Conservation (phyloP, 1,140 invertebrate genomes). For the Cydia pomonella region DNA sequence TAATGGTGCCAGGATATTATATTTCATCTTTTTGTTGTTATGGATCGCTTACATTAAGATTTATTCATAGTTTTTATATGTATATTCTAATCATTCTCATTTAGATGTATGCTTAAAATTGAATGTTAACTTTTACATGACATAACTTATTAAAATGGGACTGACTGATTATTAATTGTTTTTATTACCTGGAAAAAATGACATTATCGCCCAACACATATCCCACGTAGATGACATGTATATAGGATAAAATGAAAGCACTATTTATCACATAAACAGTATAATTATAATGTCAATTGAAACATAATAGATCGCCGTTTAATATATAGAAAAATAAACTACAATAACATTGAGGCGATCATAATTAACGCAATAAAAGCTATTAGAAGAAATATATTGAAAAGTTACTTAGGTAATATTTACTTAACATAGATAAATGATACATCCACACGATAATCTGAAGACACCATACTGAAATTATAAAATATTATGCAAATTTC, state of each 20-base stretch:
- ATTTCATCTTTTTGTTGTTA: conserved; percentile 36
- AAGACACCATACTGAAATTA: too few relatives aligned
- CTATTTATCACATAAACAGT: not conserved
- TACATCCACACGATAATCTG: too few relatives aligned
- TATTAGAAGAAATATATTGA: too few relatives aligned
- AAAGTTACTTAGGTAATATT: too few relatives aligned
- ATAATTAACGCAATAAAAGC: too few relatives aligned
- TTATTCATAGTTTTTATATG: conserved; percentile 44
- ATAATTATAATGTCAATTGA: conserved; percentile 18
- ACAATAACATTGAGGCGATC: not conserved
- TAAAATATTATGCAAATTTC: too few relatives aligned
- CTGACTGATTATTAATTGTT: conserved; percentile 49
- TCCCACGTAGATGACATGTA: too few relatives aligned
- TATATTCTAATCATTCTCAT: conserved; percentile 49
- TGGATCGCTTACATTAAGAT: conserved; percentile 42
- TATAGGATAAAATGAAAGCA: conserved; percentile 29
- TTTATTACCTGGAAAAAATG: conserved; percentile 27
- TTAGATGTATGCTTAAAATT: conserved; percentile 47
- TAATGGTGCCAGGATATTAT: conserved; percentile 49
- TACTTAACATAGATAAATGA: too few relatives aligned
- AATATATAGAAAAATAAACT: not conserved
- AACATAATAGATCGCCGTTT: conserved; percentile 12
- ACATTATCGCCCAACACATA: not conserved
- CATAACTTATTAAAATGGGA: conserved; percentile 71
- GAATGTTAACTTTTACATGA: conserved; percentile 71